Conservation (phyloP, 2,888 invertebrate species). For the Drosophila yooni region DNA sequence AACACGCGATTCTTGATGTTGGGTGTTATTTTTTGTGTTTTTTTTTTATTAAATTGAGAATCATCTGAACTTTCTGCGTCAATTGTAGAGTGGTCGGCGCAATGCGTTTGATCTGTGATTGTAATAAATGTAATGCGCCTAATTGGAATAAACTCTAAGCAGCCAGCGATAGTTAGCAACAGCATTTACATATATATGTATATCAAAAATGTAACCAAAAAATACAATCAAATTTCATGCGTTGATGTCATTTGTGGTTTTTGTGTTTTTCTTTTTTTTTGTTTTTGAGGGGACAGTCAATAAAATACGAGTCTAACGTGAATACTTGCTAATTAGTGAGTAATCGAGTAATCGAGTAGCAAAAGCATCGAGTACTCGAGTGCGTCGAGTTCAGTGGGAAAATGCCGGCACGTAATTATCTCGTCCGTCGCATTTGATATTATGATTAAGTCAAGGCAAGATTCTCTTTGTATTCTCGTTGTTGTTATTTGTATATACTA, state of each 20-base stretch:
- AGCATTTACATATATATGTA: conserved; percentile 32
- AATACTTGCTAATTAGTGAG: conserved; percentile 6
- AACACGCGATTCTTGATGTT: background rate
- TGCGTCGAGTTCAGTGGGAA: conserved; percentile 25
- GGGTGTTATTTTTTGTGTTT: background rate
- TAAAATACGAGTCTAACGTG: conserved; percentile 5
- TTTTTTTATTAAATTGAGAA: background rate
- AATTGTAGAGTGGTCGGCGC: conserved; percentile 30
- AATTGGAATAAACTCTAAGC: conserved; percentile 12
- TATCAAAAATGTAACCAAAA: background rate
- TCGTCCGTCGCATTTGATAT: conserved; percentile 23
- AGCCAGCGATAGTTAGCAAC: background rate
- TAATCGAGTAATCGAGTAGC: conserved; percentile 4
- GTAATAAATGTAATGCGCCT: conserved; percentile 1
- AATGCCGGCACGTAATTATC: conserved; percentile 57
- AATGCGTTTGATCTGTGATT: conserved; percentile 30
- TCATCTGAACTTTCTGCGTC: conserved; percentile 23
- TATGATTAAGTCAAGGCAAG: conserved; percentile 47
- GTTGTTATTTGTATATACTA: background rate
- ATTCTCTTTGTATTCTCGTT: conserved; percentile 7
- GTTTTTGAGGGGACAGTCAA: background rate
- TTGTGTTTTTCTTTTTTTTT: background rate
- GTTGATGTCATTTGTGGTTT: conserved; percentile 53
- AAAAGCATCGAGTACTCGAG: conserved; percentile 9
- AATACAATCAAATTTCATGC: conserved; percentile 16